Percentiles rank a stretch among this genome's conserved stretches.
These are phyloP conservation scores for Eristalinus sepulchralis DNA, from an alignment of 2,888 invertebrate species.

Conservation along the genomic window DNA sequence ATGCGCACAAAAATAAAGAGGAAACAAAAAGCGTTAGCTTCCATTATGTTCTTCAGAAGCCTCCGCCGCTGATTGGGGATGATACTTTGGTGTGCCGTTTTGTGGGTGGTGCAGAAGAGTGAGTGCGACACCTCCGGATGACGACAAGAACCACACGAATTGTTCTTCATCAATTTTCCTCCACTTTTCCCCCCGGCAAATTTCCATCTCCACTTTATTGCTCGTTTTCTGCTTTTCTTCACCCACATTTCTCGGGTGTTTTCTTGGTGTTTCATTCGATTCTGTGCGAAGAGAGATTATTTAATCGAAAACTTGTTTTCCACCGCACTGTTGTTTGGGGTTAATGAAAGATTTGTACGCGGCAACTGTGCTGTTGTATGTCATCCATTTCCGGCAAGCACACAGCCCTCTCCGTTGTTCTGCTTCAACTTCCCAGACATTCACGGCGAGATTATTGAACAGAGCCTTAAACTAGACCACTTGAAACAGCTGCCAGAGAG, in stretches of 20 bases:
- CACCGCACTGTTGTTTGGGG: background rate
- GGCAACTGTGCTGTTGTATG: background rate
- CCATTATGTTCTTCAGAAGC: background rate
- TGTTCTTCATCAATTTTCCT: background rate
- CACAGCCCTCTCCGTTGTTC: background rate
- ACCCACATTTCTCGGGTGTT: background rate
- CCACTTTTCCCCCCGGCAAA: background rate
- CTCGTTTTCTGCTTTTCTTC: background rate
- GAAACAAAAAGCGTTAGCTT: background rate
- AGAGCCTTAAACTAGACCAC: background rate
- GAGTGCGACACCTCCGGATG: background rate
- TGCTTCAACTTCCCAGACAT: background rate
- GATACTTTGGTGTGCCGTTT: background rate
- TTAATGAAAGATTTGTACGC: background rate
- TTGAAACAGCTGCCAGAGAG: background rate
- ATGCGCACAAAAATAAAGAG: slow-evolving; percentile 8
- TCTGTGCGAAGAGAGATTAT: background rate
- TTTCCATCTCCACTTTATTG: background rate
- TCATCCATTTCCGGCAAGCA: background rate
- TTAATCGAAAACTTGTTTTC: slow-evolving; percentile 1
- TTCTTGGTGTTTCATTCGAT: background rate
- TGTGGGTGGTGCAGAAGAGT: background rate
- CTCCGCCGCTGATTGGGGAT: background rate
- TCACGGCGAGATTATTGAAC: background rate
- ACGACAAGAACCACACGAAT: background rate